These are phyloP conservation scores for Gymnobelideus leadbeateri DNA, from an alignment of 2,113 vertebrate species.

Conservation along the genomic window DNA sequence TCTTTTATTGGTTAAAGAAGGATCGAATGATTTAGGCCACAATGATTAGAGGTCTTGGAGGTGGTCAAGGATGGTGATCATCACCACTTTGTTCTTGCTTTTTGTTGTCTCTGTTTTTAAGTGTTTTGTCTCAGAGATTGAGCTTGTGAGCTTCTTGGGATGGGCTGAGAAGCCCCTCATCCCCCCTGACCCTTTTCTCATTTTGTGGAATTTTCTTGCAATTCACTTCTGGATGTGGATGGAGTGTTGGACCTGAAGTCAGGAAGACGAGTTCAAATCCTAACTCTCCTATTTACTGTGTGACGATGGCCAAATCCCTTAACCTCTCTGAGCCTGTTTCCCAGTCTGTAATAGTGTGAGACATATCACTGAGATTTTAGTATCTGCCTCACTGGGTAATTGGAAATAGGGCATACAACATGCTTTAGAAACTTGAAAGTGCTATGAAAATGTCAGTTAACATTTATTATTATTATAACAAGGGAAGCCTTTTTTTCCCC, in stretches of 20 bases:
- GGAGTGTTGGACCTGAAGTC: neutral
- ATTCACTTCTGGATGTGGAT: neutral
- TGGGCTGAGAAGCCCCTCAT: neutral
- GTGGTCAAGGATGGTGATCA: neutral
- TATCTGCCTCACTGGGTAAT: neutral
- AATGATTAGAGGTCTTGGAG: constrained; percentile 14
- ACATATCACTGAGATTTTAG: neutral
- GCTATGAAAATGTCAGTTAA: neutral
- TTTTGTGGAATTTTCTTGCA: neutral
- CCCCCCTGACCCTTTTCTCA: neutral
- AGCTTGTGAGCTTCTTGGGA: neutral
- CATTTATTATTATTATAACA: neutral
- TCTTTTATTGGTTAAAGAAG: constrained; percentile 29
- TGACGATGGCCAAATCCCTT: neutral
- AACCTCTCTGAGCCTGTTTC: neutral
- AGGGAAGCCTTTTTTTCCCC: rapidly evolving
- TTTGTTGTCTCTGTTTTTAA: neutral
- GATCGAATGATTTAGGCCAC: constrained; percentile 8
- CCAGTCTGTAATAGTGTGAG: neutral
- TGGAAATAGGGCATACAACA: neutral
- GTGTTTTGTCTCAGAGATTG: neutral
- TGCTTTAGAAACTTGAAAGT: neutral
- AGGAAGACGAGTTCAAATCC: neutral
- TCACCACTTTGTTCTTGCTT: neutral
- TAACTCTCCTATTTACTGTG: neutral